Evolutionary conservation across 30 jellyfish, hydroid and myxozoan species (phyloP), one percentile per base, ranked within the genome.

Genomic region (Chrysaora quinquecirrha): DNA sequence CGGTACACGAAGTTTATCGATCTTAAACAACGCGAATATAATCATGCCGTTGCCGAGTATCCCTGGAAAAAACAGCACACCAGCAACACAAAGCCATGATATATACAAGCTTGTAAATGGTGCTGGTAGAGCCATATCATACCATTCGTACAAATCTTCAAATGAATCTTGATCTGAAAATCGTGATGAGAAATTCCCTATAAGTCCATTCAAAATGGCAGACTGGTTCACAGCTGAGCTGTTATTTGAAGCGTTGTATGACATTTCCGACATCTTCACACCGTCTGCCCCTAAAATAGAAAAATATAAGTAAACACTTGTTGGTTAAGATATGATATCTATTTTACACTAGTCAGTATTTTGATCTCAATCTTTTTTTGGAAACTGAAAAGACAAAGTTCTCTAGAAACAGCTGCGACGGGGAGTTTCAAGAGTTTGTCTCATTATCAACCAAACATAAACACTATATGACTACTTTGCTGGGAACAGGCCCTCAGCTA

Each of bases 31-130:
- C 23, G 70, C 88, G 21, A 47, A 50, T 24, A 86, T 34, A 80
- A 86, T 86, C 87, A 86, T 49, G 4, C 89, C 80, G 73, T 86
- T 86, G 1, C 86, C 96, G 48, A 86, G 25, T 22, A 86, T 31
- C 12, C 96, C 96, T 9, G 96, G 96, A n/a, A 86, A 38, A 66
- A 86, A 75, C 6, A 84, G 56, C 27, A 77, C 34, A 0, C 96
- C 91, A 22, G 97, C 78, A 21, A 86, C 75, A 30, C 82, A 35
- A 30, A 63, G 60, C 90, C 76, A 75, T 11, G 96, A 80, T 0
- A 71, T 66, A 47, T 72, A 86, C 64, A 86, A 49, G n/a, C 64
- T 30, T 14, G 85, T 30, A 22, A 62, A 64, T 1, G 56, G 48
- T 1, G 33, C 11, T 18, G 24, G 84, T 47, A 27, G 27, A 18